phyloP scores from a whole-genome alignment of 2,113 vertebrate species.

The Podarcis raffonei region DNA sequence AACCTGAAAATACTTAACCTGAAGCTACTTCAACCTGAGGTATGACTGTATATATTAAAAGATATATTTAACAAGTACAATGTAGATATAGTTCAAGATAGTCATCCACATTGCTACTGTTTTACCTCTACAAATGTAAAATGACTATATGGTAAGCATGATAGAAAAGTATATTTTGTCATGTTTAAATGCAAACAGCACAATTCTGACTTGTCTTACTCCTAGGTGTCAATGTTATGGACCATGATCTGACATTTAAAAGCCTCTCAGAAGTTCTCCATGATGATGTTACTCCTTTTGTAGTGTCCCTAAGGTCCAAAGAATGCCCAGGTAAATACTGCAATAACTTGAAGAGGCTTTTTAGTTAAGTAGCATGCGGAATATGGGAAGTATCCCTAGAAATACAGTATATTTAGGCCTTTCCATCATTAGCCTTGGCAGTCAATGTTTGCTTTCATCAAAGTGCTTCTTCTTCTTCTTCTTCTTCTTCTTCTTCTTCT shows the following conservation, averaged over 20 bases:
- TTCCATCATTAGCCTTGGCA: not conserved
- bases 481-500: no score
- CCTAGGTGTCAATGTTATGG: constrained; percentile 93
- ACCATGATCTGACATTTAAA: constrained; percentile 92
- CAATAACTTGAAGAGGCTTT: not conserved
- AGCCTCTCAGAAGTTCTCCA: constrained; percentile 85
- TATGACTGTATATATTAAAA: not conserved
- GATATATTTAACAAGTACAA: not conserved
- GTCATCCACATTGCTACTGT: not conserved
- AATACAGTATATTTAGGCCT: not conserved
- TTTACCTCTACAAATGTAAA: not conserved
- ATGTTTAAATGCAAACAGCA: no score
- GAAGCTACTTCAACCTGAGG: no score
- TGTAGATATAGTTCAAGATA: not conserved
- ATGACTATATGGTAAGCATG: no score
- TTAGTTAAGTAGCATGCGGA: not conserved
- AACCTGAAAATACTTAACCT: no score
- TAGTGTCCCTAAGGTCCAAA: constrained; percentile 89
- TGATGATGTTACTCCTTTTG: constrained; percentile 84
- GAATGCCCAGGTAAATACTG: constrained; percentile 83
- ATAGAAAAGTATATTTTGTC: not conserved
- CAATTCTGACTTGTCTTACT: constrained; percentile 7
- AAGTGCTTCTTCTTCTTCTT: not conserved
- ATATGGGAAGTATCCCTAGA: not conserved
- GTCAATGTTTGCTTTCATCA: not conserved